Percentiles rank a stretch among this genome's conserved stretches.
These are phyloP conservation scores for Fukomys damarensis DNA, from an alignment of 2,113 vertebrate species.

Conservation along the genomic window DNA sequence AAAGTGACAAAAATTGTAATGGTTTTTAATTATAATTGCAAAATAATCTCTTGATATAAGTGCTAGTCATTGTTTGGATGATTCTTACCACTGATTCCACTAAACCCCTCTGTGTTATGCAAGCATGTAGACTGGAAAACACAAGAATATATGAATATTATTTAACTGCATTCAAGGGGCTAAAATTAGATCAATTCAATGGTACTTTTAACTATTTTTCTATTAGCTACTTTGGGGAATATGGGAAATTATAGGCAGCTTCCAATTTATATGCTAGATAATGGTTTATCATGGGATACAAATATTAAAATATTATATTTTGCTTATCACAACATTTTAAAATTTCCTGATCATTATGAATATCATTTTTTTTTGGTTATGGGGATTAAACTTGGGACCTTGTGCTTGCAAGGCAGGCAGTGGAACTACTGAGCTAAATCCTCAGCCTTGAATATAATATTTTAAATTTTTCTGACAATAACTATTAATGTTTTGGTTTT, in stretches of 20 bases:
- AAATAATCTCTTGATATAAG: slow-evolving; percentile 67
- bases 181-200: slow-evolving; percentile 57
- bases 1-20: slow-evolving; percentile 66
- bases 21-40: slow-evolving; percentile 75
- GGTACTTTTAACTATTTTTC: background rate
- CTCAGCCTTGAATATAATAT: too few relatives aligned
- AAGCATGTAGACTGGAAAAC: background rate
- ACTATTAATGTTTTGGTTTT: background rate
- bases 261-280: slow-evolving; percentile 1
- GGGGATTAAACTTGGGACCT: too few relatives aligned
- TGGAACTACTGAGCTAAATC: too few relatives aligned
- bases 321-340: background rate
- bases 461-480: background rate
- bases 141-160: slow-evolving; percentile 42
- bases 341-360: slow-evolving; percentile 15
- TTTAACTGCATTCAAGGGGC: slow-evolving; percentile 40
- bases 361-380: too few relatives aligned
- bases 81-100: slow-evolving; percentile 13
- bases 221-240: slow-evolving; percentile 32
- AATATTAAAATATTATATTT: slow-evolving; percentile 38
- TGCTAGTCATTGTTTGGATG: slow-evolving; percentile 69
- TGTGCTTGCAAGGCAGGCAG: too few relatives aligned
- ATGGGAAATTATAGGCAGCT: slow-evolving; percentile 2
- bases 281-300: background rate
- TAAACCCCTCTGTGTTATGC: slow-evolving; percentile 20